Conservation (phyloP, 2,888 invertebrate species). For the Lingula anatina region DNA sequence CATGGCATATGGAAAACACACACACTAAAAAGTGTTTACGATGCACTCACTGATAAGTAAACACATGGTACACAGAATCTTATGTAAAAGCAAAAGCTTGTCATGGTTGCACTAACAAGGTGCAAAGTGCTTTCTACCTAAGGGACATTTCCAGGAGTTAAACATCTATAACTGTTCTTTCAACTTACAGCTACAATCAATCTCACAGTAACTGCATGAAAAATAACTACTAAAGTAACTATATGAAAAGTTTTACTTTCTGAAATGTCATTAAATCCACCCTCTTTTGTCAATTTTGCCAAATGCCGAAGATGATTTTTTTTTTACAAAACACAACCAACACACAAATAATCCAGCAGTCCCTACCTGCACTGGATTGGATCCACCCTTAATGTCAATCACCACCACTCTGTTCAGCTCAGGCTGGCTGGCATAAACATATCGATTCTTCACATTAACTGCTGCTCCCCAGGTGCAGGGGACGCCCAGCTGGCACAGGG, state of each 20-base stretch:
- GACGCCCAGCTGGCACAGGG: conserved; percentile 39
- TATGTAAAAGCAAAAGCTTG: no score
- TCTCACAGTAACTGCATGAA: no score
- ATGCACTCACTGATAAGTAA: no score
- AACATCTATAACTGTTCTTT: not conserved
- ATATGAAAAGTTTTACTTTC: not conserved
- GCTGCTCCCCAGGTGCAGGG: conserved; percentile 70
- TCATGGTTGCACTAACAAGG: no score
- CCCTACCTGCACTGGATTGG: conserved; percentile 42
- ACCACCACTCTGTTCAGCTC: conserved; percentile 66
- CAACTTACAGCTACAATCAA: not conserved
- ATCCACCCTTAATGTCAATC: conserved; percentile 60
- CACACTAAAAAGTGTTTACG: not conserved
- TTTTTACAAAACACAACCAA: not conserved
- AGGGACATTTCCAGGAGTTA: no score
- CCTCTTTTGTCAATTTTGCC: no score
- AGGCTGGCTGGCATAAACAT: conserved; percentile 70
- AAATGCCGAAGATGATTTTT: no score
- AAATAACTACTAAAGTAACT: no score
- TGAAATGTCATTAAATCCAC: no score
- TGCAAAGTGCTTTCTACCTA: no score
- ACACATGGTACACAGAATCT: no score
- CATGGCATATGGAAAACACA: not conserved
- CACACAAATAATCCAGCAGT: not conserved
- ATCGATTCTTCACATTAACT: conserved; percentile 65